Percentiles rank a stretch among this genome's conserved stretches.
Evolutionary conservation across 2,888 invertebrate species (phyloP).

Genomic region (Hermodice carunculata): DNA sequence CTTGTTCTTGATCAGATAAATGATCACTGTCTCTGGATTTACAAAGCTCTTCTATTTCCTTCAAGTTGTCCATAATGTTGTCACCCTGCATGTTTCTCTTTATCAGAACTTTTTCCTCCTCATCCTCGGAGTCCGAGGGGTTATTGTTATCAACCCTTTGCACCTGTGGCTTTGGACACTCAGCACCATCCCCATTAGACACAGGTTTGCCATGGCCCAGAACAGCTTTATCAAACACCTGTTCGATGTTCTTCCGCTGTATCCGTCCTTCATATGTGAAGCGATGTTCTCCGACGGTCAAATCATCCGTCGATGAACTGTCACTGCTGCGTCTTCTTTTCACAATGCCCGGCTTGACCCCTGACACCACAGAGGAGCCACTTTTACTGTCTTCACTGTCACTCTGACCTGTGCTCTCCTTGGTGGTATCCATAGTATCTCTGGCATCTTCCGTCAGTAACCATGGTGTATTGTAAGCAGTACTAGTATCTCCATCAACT

Average conservation of each 20-base stretch:
- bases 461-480: no score
- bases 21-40: no score
- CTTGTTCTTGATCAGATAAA: no score
- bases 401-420: no score
- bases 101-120: background rate
- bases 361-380: background rate
- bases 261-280: background rate
- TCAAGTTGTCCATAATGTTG: background rate
- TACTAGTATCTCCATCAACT: no score
- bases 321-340: slow-evolving; percentile 14
- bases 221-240: background rate
- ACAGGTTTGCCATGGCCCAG: background rate
- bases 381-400: slow-evolving; percentile 3
- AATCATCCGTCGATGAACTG: slow-evolving; percentile 13
- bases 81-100: background rate
- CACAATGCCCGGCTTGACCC: background rate
- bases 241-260: background rate
- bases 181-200: background rate
- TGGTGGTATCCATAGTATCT: no score
- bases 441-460: no score
- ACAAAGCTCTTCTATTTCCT: no score
- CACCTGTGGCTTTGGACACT: background rate
- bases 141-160: no score
- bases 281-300: background rate
- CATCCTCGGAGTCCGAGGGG: background rate